Evolutionary conservation across 1,140 invertebrate genomes (phyloP).

Genomic region (Drosophila truncata): DNA sequence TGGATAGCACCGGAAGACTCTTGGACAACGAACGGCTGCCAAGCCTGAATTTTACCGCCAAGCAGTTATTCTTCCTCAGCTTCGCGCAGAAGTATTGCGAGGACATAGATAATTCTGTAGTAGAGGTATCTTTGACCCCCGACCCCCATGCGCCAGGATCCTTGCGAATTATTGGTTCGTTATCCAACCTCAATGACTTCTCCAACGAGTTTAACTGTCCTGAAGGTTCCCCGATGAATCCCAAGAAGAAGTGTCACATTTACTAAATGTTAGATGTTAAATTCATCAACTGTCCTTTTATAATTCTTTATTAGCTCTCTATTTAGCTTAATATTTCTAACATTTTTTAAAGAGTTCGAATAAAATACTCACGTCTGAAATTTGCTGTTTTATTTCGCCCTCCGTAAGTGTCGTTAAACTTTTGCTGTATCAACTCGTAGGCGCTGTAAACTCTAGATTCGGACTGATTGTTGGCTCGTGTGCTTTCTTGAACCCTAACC

Average conservation of each 20-base stretch:
- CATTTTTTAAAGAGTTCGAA: background rate
- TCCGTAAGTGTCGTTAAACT: conserved; percentile 89
- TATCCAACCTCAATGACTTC: background rate
- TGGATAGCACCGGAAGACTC: background rate
- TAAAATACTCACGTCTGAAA: background rate
- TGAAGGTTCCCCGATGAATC: background rate
- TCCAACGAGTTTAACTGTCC: background rate
- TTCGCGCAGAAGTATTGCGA: background rate
- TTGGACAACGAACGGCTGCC: background rate
- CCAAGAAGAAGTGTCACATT: background rate
- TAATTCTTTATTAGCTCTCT: background rate
- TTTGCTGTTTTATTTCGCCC: conserved; percentile 10
- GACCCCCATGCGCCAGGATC: background rate
- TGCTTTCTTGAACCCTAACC: no score
- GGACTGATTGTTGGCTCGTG: no score
- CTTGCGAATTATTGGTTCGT: background rate
- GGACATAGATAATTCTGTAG: background rate
- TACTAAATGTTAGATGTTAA: background rate
- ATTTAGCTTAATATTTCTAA: background rate
- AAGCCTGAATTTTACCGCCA: background rate
- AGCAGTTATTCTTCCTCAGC: background rate
- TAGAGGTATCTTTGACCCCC: background rate
- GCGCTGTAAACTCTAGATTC: conserved; percentile 87
- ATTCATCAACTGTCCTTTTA: background rate
- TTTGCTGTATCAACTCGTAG: conserved; percentile 89